Base-by-base conservation (phyloP, 2,113 vertebrate genomes). In the Spheniscus mendiculus region DNA sequence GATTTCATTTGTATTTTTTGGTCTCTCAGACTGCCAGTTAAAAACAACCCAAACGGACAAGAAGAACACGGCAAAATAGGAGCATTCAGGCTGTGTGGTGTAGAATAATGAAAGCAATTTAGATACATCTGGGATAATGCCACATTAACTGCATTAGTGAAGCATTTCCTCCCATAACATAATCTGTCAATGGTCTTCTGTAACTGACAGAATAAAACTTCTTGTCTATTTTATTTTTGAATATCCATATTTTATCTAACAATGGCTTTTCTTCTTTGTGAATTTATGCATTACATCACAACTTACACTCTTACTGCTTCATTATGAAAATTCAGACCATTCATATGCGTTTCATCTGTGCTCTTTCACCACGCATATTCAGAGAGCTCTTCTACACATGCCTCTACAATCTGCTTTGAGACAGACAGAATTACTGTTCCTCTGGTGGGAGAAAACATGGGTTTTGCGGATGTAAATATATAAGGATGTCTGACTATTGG, bases 41-140 rank as follows among this genome's bases (percentile, higher is more conserved):
- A 87, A 94, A 83, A 10, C 77, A 93, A 65, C 19, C 11, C 40
- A 93, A 86, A 71, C 38, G 87, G 86, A 69, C 22, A 55, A 72
- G 62, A 79, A 83, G 10, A 82, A 73, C 30, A 11, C 12, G 58
- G 40, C 45, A 58, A 92, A 96, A 90, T 56, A 89, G 36, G 40
- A 93, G 19, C 42, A 82, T 88, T 96, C 74, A 85, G 10, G 18
- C 32, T 91, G 15, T 67, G 40, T 53, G 52, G 9, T 81, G 18
- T 63, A 94, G 71, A 83, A 77, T 96, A 96, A 97, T 83, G 83
- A 89, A 97, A 93, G 58, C 61, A 96, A 91, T 97, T 97, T 95
- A 93, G 40, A 90, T 94, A 93, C 89, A 93, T 71, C 61, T 95
- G 77, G 85, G 83, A 93, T 96, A 95, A 94, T 78, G 59, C 9